phyloP scores from a whole-genome alignment of 2,113 vertebrate species.

The Phyllopteryx taeniolatus region DNA sequence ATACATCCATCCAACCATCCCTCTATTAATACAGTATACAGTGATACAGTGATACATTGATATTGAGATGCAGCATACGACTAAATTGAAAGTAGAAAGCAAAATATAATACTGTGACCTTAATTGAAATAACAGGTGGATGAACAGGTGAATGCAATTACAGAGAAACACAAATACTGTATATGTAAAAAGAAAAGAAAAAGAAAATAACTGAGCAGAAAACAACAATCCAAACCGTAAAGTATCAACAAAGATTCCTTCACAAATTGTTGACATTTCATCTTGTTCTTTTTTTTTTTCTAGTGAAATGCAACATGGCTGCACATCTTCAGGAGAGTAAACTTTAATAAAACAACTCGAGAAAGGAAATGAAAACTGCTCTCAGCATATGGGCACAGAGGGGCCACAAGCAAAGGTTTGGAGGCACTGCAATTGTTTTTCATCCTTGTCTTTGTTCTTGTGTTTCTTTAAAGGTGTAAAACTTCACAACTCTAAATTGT shows the following conservation, averaged over 20 bases:
- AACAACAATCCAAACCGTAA: background rate
- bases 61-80: background rate
- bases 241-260: background rate
- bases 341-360: constrained; percentile 8
- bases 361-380: constrained; percentile 7
- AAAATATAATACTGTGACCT: background rate
- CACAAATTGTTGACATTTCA: constrained; percentile 4
- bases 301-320: background rate
- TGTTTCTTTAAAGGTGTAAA: background rate
- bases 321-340: background rate
- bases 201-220: background rate
- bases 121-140: background rate
- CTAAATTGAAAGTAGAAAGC: background rate
- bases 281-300: background rate
- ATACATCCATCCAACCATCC: background rate
- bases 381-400: background rate
- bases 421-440: background rate
- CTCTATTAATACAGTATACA: background rate
- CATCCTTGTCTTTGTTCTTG: background rate
- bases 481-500: background rate
- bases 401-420: background rate
- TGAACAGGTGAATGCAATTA: background rate
- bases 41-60: no score
- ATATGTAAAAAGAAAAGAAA: no score
- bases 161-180: background rate